Evolutionary conservation across 2,113 vertebrate species (phyloP).

Genomic region (Macrotus californicus): DNA sequence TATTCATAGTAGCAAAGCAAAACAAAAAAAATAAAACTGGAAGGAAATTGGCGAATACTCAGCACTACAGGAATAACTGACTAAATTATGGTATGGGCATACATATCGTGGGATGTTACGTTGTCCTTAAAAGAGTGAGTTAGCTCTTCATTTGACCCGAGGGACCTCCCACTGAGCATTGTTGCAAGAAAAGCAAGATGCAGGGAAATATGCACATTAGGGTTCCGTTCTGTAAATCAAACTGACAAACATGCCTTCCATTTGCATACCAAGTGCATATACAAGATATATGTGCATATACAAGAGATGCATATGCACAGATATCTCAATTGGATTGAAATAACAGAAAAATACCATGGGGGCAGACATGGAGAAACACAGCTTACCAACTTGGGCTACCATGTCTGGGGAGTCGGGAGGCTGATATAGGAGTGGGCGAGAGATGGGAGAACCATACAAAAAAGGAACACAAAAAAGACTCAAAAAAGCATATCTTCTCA

Average conservation of each 20-base stretch:
- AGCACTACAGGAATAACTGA: neutral
- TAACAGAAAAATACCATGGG: neutral
- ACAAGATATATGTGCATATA: too few species aligned
- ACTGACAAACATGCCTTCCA: neutral
- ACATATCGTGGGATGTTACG: neutral
- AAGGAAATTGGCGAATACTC: neutral
- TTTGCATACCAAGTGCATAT: too few species aligned
- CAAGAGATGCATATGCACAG: too few species aligned
- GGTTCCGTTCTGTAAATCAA: neutral
- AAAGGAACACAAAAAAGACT: neutral
- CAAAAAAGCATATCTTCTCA: neutral
- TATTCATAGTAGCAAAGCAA: neutral
- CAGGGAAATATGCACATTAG: too few species aligned
- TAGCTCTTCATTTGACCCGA: neutral
- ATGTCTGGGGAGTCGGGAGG: neutral
- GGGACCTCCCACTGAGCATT: neutral
- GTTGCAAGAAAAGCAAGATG: neutral
- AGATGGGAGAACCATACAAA: neutral
- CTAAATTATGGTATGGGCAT: neutral
- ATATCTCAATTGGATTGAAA: neutral
- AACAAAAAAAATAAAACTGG: neutral
- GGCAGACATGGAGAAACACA: neutral
- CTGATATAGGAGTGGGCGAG: neutral
- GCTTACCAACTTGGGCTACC: neutral
- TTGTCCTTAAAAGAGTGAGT: neutral